A percentile compares a stretch with the other conserved stretches of the same genome.
Evolutionary conservation across 1,140 invertebrate species (phyloP).

Genomic region (Trichonephila clavata): DNA sequence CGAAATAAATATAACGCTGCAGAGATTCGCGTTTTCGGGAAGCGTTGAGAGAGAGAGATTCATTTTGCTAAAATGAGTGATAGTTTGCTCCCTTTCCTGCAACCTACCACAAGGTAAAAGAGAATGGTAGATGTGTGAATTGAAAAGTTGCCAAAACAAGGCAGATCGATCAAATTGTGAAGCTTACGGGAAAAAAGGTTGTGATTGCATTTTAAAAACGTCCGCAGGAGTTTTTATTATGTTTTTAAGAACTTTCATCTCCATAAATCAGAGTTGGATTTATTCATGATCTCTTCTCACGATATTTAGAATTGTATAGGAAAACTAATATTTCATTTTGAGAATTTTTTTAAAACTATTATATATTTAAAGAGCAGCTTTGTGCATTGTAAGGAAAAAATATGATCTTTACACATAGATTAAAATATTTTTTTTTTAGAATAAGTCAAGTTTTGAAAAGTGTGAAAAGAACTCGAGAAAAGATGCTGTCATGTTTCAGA

Average conservation of each 20-base stretch:
- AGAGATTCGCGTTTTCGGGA: conserved; percentile 40
- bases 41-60: background rate
- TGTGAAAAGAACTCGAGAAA: too few species aligned
- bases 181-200: conserved; percentile 53
- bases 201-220: conserved; percentile 68
- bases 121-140: conserved; percentile 74
- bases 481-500: too few species aligned
- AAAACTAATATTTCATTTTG: background rate
- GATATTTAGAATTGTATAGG: background rate
- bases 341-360: background rate
- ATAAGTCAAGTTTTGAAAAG: too few species aligned
- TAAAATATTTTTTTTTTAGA: background rate
- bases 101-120: conserved; percentile 47
- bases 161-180: conserved; percentile 68
- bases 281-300: conserved; percentile 1
- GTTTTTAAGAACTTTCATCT: conserved; percentile 4
- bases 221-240: background rate
- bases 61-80: conserved; percentile 63
- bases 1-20: conserved; percentile 33
- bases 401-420: background rate
- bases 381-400: background rate
- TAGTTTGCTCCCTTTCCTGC: conserved; percentile 34
- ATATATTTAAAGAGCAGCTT: background rate
- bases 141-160: conserved; percentile 72
- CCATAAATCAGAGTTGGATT: background rate